Evolutionary conservation across 2,113 vertebrate species (phyloP), one percentile per base, ranked within the genome.

Genomic region (Nansenia antarctica): DNA sequence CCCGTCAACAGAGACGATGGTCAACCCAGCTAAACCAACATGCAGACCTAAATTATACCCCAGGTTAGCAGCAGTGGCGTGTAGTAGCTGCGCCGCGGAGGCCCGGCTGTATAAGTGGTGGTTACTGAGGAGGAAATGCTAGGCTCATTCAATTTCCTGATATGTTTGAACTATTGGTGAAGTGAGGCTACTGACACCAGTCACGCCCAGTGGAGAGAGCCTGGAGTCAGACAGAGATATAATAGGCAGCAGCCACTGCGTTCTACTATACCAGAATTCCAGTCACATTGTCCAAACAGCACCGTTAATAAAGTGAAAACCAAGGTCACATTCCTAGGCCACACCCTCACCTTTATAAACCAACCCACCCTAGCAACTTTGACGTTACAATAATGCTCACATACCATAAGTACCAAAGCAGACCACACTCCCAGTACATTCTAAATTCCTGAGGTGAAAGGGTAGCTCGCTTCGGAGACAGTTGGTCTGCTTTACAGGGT

Each of bases 1-100:
- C 76, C 65, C 35, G 73, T 69, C 69, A 47, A 54, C 15, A 72
- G 27, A 26, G 65, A 47, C 63, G 60, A 78, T 54, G 68, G 55
- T 70, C 12, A 73, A 61, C 66, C 72, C 82, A 79, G 67, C 73
- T 77, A 73, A 87, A 81, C 83, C 85, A 80, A 82, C 69, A 80
- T 60, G 62, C 57, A 14, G 5, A 83, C 82, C 80, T 37, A 81
- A 88, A 87, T 88, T 82, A 87, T 47, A 88, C 82, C 67, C 65
- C 78, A 54, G 66, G 57, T 35, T 62, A 39, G 47, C 77, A 69
- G 68, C 60, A 64, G 62, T 47, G 69, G 75, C 70, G 76, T 81
- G 72, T 73, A 61, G 70, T 9, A 69, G 65, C 27, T 6, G 32
- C 47, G 70, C 69, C 55, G 77, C 61, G 55, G 35, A 74, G 66